A percentile compares a stretch with the other conserved stretches of the same genome.
These are phyloP conservation scores for Mandrillus leucophaeus DNA, from an alignment of 2,113 vertebrate genomes.

Conservation along the genomic window DNA sequence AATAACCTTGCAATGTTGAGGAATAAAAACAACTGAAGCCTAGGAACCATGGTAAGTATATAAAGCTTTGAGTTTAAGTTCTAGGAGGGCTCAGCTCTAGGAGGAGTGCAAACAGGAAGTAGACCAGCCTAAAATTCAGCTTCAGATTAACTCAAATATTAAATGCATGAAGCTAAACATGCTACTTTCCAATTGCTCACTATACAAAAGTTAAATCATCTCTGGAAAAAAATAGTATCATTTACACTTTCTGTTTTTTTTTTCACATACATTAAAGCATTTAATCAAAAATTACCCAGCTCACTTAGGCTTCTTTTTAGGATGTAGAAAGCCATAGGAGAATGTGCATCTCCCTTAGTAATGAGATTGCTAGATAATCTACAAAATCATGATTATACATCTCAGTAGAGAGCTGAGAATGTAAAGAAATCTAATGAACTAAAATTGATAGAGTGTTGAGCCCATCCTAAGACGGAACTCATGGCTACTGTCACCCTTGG, in stretches of 20 bases:
- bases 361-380: background rate
- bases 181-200: background rate
- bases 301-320: background rate
- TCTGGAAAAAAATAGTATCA: background rate
- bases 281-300: background rate
- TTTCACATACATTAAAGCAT: background rate
- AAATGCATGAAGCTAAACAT: background rate
- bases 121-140: background rate
- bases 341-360: background rate
- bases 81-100: background rate
- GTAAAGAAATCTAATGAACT: background rate
- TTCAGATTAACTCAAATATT: background rate
- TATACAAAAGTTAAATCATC: background rate
- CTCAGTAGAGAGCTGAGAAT: background rate
- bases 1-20: background rate
- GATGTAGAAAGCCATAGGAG: background rate
- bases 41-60: background rate
- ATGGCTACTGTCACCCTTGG: background rate
- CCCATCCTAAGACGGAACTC: background rate
- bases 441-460: background rate
- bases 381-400: background rate
- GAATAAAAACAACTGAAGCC: background rate
- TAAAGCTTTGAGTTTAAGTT: background rate
- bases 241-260: background rate
- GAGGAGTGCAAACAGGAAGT: background rate